Evolutionary conservation across 2,888 invertebrate genomes (phyloP).

Genomic region (Latrodectus hesperus): DNA sequence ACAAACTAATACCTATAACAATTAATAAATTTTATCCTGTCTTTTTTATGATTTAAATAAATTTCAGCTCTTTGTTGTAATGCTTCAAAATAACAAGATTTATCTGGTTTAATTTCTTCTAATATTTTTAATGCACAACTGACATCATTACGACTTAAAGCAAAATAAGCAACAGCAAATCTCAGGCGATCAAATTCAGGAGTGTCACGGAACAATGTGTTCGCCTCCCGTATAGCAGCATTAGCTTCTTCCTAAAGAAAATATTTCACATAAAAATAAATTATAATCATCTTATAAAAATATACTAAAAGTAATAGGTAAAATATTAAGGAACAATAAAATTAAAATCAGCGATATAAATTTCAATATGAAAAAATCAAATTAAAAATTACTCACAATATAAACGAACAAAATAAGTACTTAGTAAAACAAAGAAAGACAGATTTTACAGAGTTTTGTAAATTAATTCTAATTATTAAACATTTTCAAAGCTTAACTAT

Average conservation of each 20-base stretch:
- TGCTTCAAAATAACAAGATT: slow-evolving; percentile 87
- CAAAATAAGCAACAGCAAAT: slow-evolving; percentile 89
- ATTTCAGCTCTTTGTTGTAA: slow-evolving; percentile 87
- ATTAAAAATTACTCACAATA: no score
- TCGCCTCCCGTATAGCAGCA: slow-evolving; percentile 63
- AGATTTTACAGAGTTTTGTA: no score
- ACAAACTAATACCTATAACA: slow-evolving; percentile 80
- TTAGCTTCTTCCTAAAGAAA: slow-evolving; percentile 45
- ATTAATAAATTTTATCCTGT: slow-evolving; percentile 88
- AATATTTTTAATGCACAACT: slow-evolving; percentile 88
- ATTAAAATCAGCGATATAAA: no score
- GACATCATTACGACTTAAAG: slow-evolving; percentile 85
- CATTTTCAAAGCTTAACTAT: no score
- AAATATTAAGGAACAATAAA: no score
- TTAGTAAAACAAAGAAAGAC: no score
- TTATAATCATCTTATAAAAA: no score
- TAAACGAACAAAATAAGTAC: no score
- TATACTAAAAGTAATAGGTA: no score
- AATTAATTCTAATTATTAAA: no score
- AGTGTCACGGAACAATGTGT: slow-evolving; percentile 79
- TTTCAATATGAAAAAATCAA: no score
- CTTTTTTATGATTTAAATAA: slow-evolving; percentile 88
- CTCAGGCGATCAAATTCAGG: slow-evolving; percentile 89
- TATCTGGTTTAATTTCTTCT: slow-evolving; percentile 84
- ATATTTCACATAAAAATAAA: neutral